phyloP scores from a whole-genome alignment of 2,797 vertebrate species.

The Anas bernieri region DNA sequence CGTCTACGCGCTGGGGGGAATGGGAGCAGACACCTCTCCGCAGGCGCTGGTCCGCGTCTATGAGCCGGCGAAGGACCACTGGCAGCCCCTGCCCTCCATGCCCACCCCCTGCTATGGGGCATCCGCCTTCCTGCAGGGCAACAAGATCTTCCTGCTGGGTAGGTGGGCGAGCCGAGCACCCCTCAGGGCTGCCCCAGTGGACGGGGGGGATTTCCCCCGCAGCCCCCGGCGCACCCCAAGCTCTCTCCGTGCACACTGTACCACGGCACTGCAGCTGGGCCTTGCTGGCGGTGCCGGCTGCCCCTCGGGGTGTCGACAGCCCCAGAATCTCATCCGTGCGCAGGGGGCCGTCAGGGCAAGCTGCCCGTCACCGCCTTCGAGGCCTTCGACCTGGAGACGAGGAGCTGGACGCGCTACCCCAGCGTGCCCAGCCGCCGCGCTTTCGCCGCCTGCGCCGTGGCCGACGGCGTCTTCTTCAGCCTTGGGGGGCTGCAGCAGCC shows the following conservation, averaged over 20 bases:
- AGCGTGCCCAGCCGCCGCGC: constrained; percentile 94
- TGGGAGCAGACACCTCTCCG: constrained; percentile 92
- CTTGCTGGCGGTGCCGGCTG: not conserved
- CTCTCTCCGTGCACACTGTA: not conserved
- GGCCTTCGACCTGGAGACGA: constrained; percentile 92
- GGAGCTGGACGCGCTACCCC: constrained; percentile 92
- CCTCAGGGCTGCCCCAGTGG: not conserved
- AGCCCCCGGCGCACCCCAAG: not conserved
- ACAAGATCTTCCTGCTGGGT: constrained; percentile 95
- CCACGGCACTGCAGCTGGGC: not conserved
- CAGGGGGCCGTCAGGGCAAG: constrained; percentile 97
- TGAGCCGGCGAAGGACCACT: constrained; percentile 89
- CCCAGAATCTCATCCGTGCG: not conserved
- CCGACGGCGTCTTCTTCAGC: constrained; percentile 88
- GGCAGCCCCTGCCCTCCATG: constrained; percentile 91
- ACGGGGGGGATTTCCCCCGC: not conserved
- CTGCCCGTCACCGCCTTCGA: constrained; percentile 95
- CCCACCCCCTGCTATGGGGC: constrained; percentile 95
- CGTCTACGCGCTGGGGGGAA: constrained; percentile 92
- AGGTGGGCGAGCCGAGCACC: constrained; percentile 26
- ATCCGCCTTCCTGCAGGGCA: constrained; percentile 87
- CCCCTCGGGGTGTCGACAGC: not conserved
- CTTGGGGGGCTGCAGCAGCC: constrained; percentile 96
- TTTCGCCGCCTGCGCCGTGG: constrained; percentile 89
- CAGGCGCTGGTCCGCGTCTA: constrained; percentile 93